Evolutionary conservation across 1,140 invertebrate species (phyloP), one percentile per base, ranked within the genome.

Genomic region (Thaumetopoea pityocampa): DNA sequence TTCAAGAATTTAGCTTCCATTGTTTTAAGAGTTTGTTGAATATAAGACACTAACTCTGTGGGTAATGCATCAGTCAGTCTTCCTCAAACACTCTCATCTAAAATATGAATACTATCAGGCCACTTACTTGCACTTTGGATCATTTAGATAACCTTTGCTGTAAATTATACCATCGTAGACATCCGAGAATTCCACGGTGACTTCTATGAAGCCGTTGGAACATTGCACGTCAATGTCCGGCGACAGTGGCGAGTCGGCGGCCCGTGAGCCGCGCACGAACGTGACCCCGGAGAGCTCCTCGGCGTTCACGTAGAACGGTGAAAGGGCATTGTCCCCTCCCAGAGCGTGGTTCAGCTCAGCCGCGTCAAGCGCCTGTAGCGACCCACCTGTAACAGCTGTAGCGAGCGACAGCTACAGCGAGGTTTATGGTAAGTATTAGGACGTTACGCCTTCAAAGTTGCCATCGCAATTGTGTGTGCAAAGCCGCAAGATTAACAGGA

Each of bases 131-230:
- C 91, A 92, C 40, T 87, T 89, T 5, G 89, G 88, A 59, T 92
- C 89, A 19, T 86, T 87, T 51, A 88, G 88, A 43, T 88, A 87
- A 6, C 91, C 90, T 62, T 92, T 92, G 51, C 90, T 92, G 81
- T 92, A 93, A 16, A 93, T 88, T 8, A 92, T 86, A n/a, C 92
- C 92, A 46, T 90, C 86, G 51, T 91, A 93, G 1, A 88, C 74
- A 22, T 87, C 84, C 2, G 87, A 79, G 60, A 92, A 92, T 14
- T 90, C 87, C 0, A 93, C 83, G 16, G 87, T 87, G 1, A 93
- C 91, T 17, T 86, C 77, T 57, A 93, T 91, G 7, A 79, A 87
- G 2, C 78, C 71, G 3, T 74, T 74, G 3, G 84, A 85, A 53
- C 91, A 93, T 60, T 90, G 87, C 0, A 92, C 90, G 43, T 92